Evolutionary conservation across 1,140 invertebrate species (phyloP).

Genomic region (Zaprionus ghesquierei): DNA sequence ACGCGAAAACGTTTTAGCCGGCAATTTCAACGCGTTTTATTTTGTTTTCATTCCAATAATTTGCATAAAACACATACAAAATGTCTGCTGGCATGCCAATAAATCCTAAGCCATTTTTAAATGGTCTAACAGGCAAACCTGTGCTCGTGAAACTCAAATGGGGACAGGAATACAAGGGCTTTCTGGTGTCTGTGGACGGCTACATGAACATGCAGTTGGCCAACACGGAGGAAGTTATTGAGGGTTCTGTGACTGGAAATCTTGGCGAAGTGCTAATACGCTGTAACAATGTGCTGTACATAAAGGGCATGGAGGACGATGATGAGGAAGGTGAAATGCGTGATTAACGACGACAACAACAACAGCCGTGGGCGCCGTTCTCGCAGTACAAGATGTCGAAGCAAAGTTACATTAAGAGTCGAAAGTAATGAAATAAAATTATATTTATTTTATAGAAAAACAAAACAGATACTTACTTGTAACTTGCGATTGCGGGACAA

Average conservation of each 20-base stretch:
- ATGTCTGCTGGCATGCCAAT: slow-evolving; percentile 95
- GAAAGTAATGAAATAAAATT: slow-evolving; percentile 65
- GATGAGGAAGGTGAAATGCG: slow-evolving; percentile 99
- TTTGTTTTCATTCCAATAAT: slow-evolving; percentile 30
- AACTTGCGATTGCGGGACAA: slow-evolving; percentile 85
- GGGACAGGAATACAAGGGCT: slow-evolving; percentile 99
- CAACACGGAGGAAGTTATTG: slow-evolving; percentile 99
- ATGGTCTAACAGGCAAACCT: slow-evolving; percentile 98
- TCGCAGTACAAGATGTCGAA: slow-evolving; percentile 20
- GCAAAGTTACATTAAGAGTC: slow-evolving; percentile 44
- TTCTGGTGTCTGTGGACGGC: slow-evolving; percentile 97
- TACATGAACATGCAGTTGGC: slow-evolving; percentile 99
- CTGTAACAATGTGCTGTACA: slow-evolving; percentile 99
- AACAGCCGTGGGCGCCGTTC: slow-evolving; percentile 1
- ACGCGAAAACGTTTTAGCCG: slow-evolving; percentile 64
- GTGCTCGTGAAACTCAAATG: slow-evolving; percentile 99
- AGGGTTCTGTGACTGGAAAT: slow-evolving; percentile 95
- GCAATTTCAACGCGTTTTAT: slow-evolving; percentile 31
- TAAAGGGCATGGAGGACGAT: slow-evolving; percentile 97
- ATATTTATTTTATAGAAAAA: slow-evolving; percentile 54
- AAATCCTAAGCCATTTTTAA: slow-evolving; percentile 99
- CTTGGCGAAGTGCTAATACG: slow-evolving; percentile 98
- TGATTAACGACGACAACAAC: slow-evolving; percentile 86
- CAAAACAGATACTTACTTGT: slow-evolving; percentile 82
- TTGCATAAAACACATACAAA: slow-evolving; percentile 55